Conservation (phyloP, 92 coral and sea anemone genomes). For the Phenganax marumi region DNA sequence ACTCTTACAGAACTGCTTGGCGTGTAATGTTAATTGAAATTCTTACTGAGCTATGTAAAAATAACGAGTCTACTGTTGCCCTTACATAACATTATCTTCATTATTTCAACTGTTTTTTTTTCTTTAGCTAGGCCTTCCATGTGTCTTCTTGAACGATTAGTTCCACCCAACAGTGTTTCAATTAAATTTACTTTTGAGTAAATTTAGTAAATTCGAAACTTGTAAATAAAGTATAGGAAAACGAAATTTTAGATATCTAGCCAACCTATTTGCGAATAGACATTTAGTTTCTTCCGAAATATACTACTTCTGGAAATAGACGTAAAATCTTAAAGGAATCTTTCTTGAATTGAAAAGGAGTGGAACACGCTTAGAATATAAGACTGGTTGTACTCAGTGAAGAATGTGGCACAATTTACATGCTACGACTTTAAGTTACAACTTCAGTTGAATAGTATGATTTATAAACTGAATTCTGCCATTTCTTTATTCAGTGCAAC, state of each 20-base stretch:
- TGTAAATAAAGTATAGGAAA: too few species aligned
- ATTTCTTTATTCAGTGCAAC: neutral
- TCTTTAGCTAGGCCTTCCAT: neutral
- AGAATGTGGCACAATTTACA: neutral
- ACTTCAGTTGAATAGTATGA: neutral
- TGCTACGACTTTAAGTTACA: neutral
- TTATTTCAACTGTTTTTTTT: neutral
- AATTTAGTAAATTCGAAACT: neutral
- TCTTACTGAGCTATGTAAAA: too few species aligned
- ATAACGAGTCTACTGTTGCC: neutral
- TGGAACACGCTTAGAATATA: neutral
- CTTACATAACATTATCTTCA: neutral
- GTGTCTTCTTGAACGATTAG: neutral
- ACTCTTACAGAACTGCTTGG: too few species aligned
- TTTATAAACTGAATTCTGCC: neutral
- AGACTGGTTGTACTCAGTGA: neutral
- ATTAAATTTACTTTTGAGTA: neutral
- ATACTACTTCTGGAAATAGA: too few species aligned
- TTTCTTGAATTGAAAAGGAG: too few species aligned
- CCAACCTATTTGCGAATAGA: too few species aligned
- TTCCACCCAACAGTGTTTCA: slow-evolving; percentile 1
- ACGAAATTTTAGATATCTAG: too few species aligned
- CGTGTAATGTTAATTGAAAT: too few species aligned
- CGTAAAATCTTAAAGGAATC: too few species aligned
- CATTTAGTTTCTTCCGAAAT: too few species aligned